Evolutionary conservation across 2,113 vertebrate species (phyloP).

Genomic region (Gracilinanus agilis): DNA sequence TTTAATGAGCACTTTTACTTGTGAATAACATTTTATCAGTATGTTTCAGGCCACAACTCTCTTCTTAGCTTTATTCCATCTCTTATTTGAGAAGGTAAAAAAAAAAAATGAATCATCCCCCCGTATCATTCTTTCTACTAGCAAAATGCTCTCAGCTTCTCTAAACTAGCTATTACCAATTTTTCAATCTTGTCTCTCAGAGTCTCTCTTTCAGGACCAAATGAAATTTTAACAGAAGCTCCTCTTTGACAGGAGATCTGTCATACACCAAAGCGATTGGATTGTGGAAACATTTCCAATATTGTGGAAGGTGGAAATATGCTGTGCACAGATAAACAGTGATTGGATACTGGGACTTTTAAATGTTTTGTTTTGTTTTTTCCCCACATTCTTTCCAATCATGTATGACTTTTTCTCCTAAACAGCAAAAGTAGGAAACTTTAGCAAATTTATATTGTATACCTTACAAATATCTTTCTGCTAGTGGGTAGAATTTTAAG

Average conservation of each 20-base stretch:
- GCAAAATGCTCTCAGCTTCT: conserved; percentile 53
- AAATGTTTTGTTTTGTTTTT: no score
- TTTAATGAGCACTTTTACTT: conserved; percentile 48
- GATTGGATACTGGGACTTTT: conserved; percentile 20
- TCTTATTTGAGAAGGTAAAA: conserved; percentile 22
- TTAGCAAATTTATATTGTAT: not conserved
- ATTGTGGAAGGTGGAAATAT: conserved; percentile 43
- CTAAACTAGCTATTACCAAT: conserved; percentile 37
- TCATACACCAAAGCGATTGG: conserved; percentile 49
- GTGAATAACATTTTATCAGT: conserved; percentile 61
- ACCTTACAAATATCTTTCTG: not conserved
- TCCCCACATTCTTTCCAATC: conserved; percentile 9
- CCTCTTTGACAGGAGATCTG: conserved; percentile 55
- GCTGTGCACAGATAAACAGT: conserved; percentile 12
- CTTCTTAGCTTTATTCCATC: conserved; percentile 1
- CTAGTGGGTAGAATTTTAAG: not conserved
- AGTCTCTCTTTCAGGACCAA: conserved; percentile 55
- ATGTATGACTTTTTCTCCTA: not conserved
- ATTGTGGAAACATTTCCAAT: conserved; percentile 41
- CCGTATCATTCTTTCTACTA: conserved; percentile 38
- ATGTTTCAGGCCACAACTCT: conserved; percentile 2
- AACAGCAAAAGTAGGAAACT: conserved; percentile 23
- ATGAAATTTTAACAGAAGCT: conserved; percentile 43
- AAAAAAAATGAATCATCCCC: not conserved
- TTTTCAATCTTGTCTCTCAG: conserved; percentile 32